These are phyloP conservation scores for Seira sanloemensis DNA, from an alignment of 2,888 invertebrate species.

Conservation along the genomic window DNA sequence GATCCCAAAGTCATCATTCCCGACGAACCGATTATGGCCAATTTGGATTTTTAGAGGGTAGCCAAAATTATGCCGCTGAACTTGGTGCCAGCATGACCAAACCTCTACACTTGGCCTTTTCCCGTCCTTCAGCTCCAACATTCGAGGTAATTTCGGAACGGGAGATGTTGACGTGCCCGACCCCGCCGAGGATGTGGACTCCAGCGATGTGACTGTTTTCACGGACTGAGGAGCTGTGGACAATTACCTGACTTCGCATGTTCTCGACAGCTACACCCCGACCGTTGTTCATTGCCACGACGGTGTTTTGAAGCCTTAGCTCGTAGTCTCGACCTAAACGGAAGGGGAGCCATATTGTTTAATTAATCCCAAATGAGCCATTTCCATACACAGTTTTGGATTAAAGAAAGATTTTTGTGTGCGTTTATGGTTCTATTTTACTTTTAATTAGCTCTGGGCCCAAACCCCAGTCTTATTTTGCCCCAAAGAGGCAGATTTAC, in stretches of 20 bases:
- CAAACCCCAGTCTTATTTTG: neutral
- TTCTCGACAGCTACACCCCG: slow-evolving; percentile 96
- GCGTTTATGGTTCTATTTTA: too few species aligned
- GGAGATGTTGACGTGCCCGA: slow-evolving; percentile 95
- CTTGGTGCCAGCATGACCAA: slow-evolving; percentile 85
- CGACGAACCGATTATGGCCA: slow-evolving; percentile 89
- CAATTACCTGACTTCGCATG: slow-evolving; percentile 90
- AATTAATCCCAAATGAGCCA: neutral
- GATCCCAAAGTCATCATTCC: slow-evolving; percentile 83
- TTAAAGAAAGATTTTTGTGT: too few species aligned
- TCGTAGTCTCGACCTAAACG: slow-evolving; percentile 84
- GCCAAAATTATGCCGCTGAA: slow-evolving; percentile 55
- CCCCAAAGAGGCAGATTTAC: neutral
- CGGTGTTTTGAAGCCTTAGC: slow-evolving; percentile 89
- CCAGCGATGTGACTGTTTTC: slow-evolving; percentile 94
- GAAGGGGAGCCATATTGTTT: slow-evolving; percentile 3
- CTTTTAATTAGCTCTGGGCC: too few species aligned
- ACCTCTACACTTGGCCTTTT: slow-evolving; percentile 87
- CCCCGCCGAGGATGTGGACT: slow-evolving; percentile 91
- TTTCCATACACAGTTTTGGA: neutral
- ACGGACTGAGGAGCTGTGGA: slow-evolving; percentile 88
- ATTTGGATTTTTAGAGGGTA: slow-evolving; percentile 81
- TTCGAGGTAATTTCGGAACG: slow-evolving; percentile 93
- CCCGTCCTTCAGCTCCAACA: slow-evolving; percentile 91
- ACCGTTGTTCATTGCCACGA: slow-evolving; percentile 92